Base-by-base conservation (phyloP, 2,113 vertebrate species). In the Misgurnus mizolepis region DNA sequence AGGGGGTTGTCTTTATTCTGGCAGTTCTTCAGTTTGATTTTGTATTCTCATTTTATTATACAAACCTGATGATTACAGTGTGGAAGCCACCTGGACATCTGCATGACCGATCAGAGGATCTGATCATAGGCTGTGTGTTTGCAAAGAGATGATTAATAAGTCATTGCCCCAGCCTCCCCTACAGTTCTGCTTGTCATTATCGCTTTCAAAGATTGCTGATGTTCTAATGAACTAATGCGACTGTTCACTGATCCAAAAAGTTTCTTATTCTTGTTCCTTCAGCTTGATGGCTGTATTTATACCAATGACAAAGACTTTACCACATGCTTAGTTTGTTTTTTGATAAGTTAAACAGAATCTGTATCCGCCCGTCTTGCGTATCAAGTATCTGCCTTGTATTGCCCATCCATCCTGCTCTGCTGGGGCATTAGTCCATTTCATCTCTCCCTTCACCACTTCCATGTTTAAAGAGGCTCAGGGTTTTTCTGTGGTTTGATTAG, bases 131-230 rank as follows among this genome's bases (percentile, higher is more conserved):
- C 80, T 87, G 75, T 27, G 80, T 86, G 86, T 83, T 86, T 90
- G 86, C 85, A 85, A 86, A 88, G 60, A 58, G 66, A 81, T 88
- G 88, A 89, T 88, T 84, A 89, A 85, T 90, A 87, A 89, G 83
- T 90, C 88, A 85, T 64, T 70, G 79, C 69, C 76, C 43, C 79
- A 81, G 66, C 79, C 83, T 78, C 66, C 88, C 84, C 88, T 88
- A 89, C 89, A 85, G 84, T 86, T 87, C 85, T 67, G 82, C 80
- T 82, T 84, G 86, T 88, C 87, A 83, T 80, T 82, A 76, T 79
- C 83, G 67, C 81, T 79, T 70, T 0, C 17, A 82, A 83, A 82
- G 79, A 86, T 78, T 81, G 70, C 82, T 78, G 66, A 84, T 76
- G 70, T 68, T 71, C 80, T 62, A 76, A 72, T 84, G 71, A 61